These are phyloP conservation scores for Takifugu bimaculatus DNA, from an alignment of 2,113 vertebrate species.

Conservation along the genomic window DNA sequence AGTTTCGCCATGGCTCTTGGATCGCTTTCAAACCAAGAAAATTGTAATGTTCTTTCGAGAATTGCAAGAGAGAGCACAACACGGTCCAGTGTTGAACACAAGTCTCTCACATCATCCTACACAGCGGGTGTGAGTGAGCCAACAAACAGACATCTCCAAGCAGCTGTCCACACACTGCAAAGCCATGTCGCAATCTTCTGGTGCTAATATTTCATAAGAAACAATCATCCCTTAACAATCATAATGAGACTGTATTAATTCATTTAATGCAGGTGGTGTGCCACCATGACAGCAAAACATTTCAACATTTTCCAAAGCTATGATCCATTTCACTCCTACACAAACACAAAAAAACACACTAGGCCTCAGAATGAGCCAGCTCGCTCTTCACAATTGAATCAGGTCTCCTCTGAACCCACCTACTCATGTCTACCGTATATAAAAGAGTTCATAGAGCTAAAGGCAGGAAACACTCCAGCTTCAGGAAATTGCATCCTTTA, in stretches of 20 bases:
- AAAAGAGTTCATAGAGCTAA: conserved; percentile 36
- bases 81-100: background rate
- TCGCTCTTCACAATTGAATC: conserved; percentile 8
- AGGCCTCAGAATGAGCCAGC: conserved; percentile 12
- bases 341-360: background rate
- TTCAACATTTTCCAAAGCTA: background rate
- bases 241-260: conserved; percentile 10
- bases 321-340: too few species aligned
- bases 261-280: background rate
- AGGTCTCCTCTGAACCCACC: conserved; percentile 24
- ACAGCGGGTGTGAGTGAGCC: background rate
- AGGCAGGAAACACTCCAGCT: conserved; percentile 7
- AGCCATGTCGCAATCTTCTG: too few species aligned
- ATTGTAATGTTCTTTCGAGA: too few species aligned
- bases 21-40: background rate
- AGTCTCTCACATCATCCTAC: background rate
- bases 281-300: background rate
- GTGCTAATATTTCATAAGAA: background rate
- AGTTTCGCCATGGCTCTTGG: background rate
- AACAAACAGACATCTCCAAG: background rate
- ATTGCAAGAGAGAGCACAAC: background rate
- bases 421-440: conserved; percentile 5
- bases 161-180: background rate
- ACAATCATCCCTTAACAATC: background rate
- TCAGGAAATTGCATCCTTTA: conserved; percentile 22